A percentile compares a stretch with the other conserved stretches of the same genome.
Conservation (phyloP, 2,113 vertebrate species). For the Ascaphus truei region DNA sequence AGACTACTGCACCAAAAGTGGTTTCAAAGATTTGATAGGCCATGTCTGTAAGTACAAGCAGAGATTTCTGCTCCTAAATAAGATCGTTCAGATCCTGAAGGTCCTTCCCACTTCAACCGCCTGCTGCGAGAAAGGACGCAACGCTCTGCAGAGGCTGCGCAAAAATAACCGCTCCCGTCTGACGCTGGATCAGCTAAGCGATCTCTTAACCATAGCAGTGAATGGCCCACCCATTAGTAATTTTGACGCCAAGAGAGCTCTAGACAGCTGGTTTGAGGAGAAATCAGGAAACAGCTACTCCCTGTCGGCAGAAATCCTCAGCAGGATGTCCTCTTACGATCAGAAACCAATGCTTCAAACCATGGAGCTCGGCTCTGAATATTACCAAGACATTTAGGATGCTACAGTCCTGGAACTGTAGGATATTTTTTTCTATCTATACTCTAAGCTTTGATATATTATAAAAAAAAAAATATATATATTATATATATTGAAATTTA, state of each 20-base stretch:
- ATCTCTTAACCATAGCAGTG: constrained; percentile 79
- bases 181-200: constrained; percentile 86
- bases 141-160: constrained; percentile 76
- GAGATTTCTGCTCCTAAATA: constrained; percentile 84
- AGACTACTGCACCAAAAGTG: constrained; percentile 84
- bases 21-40: constrained; percentile 84
- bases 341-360: constrained; percentile 77
- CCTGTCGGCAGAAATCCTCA: constrained; percentile 76
- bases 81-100: constrained; percentile 79
- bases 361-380: constrained; percentile 76
- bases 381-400: constrained; percentile 77
- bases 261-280: constrained; percentile 97
- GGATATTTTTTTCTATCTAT: constrained; percentile 69
- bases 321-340: constrained; percentile 75
- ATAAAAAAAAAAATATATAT: constrained; percentile 63
- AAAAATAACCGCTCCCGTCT: constrained; percentile 84
- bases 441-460: constrained; percentile 77
- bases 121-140: constrained; percentile 88
- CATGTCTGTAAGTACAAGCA: constrained; percentile 88
- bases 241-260: constrained; percentile 87
- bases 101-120: constrained; percentile 84
- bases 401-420: constrained; percentile 53
- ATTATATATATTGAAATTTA: constrained; percentile 42
- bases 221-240: constrained; percentile 81
- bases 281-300: constrained; percentile 86